These are phyloP conservation scores for Brevimyrus niger DNA, from an alignment of 2,113 vertebrate genomes.

Conservation along the genomic window DNA sequence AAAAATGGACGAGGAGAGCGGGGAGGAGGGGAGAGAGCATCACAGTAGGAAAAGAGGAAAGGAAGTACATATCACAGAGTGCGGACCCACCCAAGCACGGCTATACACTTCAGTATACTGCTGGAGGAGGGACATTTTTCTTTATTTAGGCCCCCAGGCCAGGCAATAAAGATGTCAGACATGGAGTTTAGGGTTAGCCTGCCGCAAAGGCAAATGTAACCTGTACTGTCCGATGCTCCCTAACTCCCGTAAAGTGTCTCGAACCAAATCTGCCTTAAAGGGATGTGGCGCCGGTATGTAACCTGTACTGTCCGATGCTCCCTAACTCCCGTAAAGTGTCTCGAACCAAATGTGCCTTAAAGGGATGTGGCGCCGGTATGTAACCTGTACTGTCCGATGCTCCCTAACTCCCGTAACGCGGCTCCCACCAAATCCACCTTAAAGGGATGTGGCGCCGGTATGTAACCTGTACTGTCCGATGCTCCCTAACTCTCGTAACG, in stretches of 20 bases:
- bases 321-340: neutral
- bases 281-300: neutral
- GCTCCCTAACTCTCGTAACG: too few relatives aligned
- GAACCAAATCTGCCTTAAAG: neutral
- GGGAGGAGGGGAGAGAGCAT: neutral
- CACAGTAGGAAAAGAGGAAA: neutral
- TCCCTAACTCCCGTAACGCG: neutral
- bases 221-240: neutral
- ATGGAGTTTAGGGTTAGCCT: neutral
- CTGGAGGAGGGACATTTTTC: neutral
- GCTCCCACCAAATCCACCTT: neutral
- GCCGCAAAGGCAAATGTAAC: neutral
- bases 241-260: neutral
- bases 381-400: neutral
- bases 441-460: neutral
- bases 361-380: too few relatives aligned
- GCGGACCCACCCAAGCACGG: neutral
- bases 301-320: neutral
- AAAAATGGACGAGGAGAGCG: neutral
- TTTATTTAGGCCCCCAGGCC: neutral
- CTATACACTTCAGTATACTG: neutral
- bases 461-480: too few relatives aligned
- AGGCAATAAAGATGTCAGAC: neutral
- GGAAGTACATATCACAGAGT: neutral
- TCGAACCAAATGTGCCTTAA: neutral